These are phyloP conservation scores for Ochotona princeps DNA, from an alignment of 2,113 vertebrate species.

Conservation along the genomic window DNA sequence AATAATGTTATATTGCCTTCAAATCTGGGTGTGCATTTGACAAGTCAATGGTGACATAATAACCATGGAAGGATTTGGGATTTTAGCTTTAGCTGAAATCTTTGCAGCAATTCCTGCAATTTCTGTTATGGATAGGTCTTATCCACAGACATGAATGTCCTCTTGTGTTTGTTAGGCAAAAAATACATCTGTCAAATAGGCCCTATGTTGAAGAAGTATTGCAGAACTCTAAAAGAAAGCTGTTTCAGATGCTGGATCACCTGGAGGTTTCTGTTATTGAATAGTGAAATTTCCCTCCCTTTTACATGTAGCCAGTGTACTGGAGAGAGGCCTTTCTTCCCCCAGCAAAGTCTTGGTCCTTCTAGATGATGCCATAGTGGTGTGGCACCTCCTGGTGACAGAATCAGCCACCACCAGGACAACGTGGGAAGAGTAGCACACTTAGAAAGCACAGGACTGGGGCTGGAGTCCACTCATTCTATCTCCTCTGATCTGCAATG, in stretches of 20 bases:
- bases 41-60: slow-evolving; percentile 46
- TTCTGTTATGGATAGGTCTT: slow-evolving; percentile 38
- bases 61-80: slow-evolving; percentile 54
- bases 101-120: slow-evolving; percentile 13
- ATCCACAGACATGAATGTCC: slow-evolving; percentile 42
- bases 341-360: background rate
- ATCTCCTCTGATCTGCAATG: background rate
- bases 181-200: slow-evolving; percentile 57
- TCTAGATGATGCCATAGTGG: background rate
- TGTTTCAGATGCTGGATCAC: background rate
- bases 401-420: background rate
- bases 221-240: slow-evolving; percentile 18
- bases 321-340: background rate
- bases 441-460: background rate
- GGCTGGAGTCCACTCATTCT: no score
- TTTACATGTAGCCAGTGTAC: background rate
- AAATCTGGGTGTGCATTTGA: slow-evolving; percentile 31
- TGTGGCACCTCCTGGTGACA: background rate
- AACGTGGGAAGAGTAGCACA: background rate
- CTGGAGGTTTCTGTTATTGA: background rate
- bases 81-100: slow-evolving; percentile 47
- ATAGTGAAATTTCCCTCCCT: background rate
- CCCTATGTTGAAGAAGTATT: background rate
- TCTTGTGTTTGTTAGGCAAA: slow-evolving; percentile 58
- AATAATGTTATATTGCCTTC: slow-evolving; percentile 52